Percentiles rank a stretch among this genome's conserved stretches.
Evolutionary conservation across 2,888 invertebrate species (phyloP).

Genomic region (Linhomoeus sp.): DNA sequence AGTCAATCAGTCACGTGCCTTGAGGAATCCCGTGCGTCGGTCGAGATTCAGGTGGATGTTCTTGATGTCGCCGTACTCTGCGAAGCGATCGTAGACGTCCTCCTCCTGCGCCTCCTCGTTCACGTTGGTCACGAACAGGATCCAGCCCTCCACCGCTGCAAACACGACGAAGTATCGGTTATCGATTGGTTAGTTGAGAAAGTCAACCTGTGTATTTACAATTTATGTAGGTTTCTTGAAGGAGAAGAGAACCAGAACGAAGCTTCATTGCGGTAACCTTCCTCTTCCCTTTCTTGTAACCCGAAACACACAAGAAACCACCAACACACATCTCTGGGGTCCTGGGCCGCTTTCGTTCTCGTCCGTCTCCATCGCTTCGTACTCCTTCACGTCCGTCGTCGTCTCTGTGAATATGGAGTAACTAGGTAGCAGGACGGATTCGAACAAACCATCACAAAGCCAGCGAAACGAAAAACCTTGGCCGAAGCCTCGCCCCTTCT

Average conservation of each 20-base stretch:
- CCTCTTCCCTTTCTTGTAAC: neutral
- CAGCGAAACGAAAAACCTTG: constrained; percentile 1
- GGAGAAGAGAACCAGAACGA: neutral
- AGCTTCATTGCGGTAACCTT: neutral
- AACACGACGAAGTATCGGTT: neutral
- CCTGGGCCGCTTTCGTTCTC: constrained; percentile 6
- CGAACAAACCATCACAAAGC: neutral
- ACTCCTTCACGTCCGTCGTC: constrained; percentile 2
- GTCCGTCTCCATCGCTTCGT: constrained; percentile 4
- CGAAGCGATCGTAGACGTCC: constrained; percentile 88
- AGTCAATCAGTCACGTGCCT: constrained; percentile 33
- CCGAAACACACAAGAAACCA: neutral
- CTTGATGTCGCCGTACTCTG: constrained; percentile 90
- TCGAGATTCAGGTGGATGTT: constrained; percentile 94
- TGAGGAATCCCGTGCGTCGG: constrained; percentile 84
- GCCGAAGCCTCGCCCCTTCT: constrained; percentile 7
- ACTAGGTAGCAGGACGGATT: neutral
- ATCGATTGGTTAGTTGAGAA: no score
- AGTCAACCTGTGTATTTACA: no score
- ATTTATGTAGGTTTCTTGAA: no score
- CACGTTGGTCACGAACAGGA: constrained; percentile 88
- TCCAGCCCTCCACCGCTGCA: constrained; percentile 93
- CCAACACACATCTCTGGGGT: constrained; percentile 6
- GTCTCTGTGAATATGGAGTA: constrained; percentile 1
- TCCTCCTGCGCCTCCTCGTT: constrained; percentile 99